These are phyloP conservation scores for Triplophysa bombifrons DNA, from an alignment of 2,797 vertebrate genomes.

Conservation along the genomic window DNA sequence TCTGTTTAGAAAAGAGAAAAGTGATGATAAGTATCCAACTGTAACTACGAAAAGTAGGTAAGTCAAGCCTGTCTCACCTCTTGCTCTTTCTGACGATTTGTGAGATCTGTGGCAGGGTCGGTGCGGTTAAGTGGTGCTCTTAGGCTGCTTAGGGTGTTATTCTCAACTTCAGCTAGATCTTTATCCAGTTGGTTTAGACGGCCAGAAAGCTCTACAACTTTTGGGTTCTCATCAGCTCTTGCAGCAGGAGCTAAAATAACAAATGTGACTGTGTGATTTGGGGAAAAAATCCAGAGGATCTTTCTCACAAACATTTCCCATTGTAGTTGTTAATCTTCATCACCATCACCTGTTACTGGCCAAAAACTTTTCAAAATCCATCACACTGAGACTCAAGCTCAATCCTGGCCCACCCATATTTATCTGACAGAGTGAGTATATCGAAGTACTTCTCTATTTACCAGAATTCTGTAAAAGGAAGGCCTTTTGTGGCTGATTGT, in stretches of 20 bases:
- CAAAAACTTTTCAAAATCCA: neutral
- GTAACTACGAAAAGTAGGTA: no score
- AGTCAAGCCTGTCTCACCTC: constrained; percentile 75
- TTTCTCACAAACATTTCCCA: no score
- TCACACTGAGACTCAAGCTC: neutral
- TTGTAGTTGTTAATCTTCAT: no score
- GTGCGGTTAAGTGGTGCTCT: constrained; percentile 81
- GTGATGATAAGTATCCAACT: no score
- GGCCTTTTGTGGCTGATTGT: constrained; percentile 68
- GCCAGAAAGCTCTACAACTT: constrained; percentile 73
- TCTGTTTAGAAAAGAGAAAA: constrained; percentile 63
- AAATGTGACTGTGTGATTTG: constrained; percentile 7
- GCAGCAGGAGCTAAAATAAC: constrained; percentile 63
- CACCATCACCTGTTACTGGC: neutral
- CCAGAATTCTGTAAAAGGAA: constrained; percentile 64
- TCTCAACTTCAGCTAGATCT: constrained; percentile 79
- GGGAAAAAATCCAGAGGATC: no score
- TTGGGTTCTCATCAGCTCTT: constrained; percentile 72
- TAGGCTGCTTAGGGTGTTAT: constrained; percentile 76
- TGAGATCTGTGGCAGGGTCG: constrained; percentile 80
- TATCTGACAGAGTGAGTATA: neutral
- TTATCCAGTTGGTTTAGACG: constrained; percentile 79
- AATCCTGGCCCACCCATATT: neutral
- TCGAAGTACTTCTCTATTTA: constrained; percentile 42
- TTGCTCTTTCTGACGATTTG: constrained; percentile 82